A percentile compares a stretch with the other conserved stretches of the same genome.
These are phyloP conservation scores for Sphinx pinastri DNA, from an alignment of 2,888 invertebrate genomes.

Conservation along the genomic window DNA sequence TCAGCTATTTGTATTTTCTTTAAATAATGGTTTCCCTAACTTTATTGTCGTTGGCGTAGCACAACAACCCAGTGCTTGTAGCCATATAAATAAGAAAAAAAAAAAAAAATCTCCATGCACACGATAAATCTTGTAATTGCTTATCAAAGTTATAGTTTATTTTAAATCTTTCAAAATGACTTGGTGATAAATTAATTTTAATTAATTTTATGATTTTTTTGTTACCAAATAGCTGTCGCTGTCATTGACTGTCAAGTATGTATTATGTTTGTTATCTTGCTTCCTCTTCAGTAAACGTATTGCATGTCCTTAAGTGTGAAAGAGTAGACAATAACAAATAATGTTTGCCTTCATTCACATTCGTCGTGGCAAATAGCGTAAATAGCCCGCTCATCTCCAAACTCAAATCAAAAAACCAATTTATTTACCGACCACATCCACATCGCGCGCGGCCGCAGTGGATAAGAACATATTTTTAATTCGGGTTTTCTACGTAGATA, in stretches of 20 bases:
- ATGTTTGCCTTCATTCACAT: neutral
- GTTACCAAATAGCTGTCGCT: neutral
- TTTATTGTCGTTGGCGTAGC: too few relatives aligned
- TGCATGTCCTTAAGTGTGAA: neutral
- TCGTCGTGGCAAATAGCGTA: constrained; percentile 12
- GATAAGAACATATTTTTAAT: constrained; percentile 42
- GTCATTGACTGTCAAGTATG: neutral
- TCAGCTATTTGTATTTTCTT: too few relatives aligned
- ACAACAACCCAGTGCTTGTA: too few relatives aligned
- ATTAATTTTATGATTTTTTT: neutral
- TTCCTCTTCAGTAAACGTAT: neutral
- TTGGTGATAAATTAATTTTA: neutral
- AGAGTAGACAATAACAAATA: neutral
- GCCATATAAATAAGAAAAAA: too few relatives aligned
- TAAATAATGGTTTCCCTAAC: too few relatives aligned
- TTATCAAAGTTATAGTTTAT: too few relatives aligned
- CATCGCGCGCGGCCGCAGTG: constrained; percentile 47
- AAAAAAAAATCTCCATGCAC: too few relatives aligned
- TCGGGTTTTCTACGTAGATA: constrained; percentile 51
- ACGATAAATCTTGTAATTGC: too few relatives aligned
- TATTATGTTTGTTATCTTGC: neutral
- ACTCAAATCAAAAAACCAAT: constrained; percentile 73
- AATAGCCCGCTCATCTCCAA: constrained; percentile 26
- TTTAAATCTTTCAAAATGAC: too few relatives aligned
- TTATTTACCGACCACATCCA: constrained; percentile 73